A percentile compares a stretch with the other conserved stretches of the same genome.
These are phyloP conservation scores for Brenthis ino DNA, from an alignment of 2,888 invertebrate genomes.

Conservation along the genomic window DNA sequence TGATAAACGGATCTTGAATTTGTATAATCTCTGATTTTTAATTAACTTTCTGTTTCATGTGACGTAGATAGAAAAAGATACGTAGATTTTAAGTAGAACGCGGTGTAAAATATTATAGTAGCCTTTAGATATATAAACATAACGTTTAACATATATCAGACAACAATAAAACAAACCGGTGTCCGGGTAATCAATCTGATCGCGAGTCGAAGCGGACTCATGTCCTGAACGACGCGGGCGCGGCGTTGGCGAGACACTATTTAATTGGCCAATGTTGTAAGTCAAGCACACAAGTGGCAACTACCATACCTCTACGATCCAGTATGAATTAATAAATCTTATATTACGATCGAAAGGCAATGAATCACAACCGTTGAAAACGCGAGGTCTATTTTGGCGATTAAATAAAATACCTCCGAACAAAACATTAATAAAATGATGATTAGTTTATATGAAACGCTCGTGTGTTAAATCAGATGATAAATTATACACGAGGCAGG, in stretches of 20 bases:
- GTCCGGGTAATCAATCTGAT: slow-evolving; percentile 28
- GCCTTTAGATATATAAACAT: slow-evolving; percentile 6
- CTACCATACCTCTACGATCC: slow-evolving; percentile 52
- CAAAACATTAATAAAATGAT: slow-evolving; percentile 46
- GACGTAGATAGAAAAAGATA: slow-evolving; percentile 1
- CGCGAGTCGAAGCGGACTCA: slow-evolving; percentile 17
- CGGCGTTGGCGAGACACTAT: slow-evolving; percentile 40
- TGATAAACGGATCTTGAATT: slow-evolving; percentile 19
- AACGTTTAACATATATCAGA: slow-evolving; percentile 20
- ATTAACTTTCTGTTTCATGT: slow-evolving; percentile 37
- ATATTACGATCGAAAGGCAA: slow-evolving; percentile 56
- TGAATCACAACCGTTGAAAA: slow-evolving; percentile 57
- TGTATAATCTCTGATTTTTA: slow-evolving; percentile 27
- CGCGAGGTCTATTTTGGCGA: slow-evolving; percentile 42
- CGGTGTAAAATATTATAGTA: slow-evolving; percentile 3
- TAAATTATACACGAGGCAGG: slow-evolving; percentile 45
- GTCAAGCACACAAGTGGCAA: slow-evolving; percentile 42
- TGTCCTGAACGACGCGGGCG: slow-evolving; percentile 19
- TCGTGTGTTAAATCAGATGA: slow-evolving; percentile 43
- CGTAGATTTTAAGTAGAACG: too few species aligned
- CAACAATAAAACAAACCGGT: slow-evolving; percentile 27
- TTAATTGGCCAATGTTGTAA: slow-evolving; percentile 54
- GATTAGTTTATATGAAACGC: slow-evolving; percentile 53
- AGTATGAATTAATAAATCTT: slow-evolving; percentile 64
- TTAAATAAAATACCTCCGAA: slow-evolving; percentile 57